These are phyloP conservation scores for Drosophila siamana DNA, from an alignment of 2,888 invertebrate genomes.

Conservation along the genomic window DNA sequence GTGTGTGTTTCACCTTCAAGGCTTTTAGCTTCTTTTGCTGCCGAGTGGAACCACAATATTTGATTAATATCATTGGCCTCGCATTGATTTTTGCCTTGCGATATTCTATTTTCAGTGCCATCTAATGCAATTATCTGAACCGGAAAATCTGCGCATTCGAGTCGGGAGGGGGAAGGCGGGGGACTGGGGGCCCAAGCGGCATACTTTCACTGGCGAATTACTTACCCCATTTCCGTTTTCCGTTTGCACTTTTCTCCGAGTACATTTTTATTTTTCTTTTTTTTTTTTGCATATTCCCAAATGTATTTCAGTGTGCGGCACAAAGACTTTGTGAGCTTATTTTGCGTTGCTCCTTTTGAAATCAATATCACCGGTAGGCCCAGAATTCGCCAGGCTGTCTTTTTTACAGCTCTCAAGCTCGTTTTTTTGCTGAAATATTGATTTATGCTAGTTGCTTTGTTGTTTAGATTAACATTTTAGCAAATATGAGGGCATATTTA, in stretches of 20 bases:
- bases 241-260: constrained; percentile 71
- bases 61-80: constrained; percentile 70
- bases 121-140: constrained; percentile 74
- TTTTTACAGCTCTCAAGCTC: background rate
- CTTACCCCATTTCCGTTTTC: constrained; percentile 51
- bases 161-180: background rate
- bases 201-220: constrained; percentile 64
- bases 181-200: constrained; percentile 3
- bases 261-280: constrained; percentile 13
- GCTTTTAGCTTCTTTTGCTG: constrained; percentile 61
- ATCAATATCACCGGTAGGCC: constrained; percentile 46
- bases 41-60: constrained; percentile 75
- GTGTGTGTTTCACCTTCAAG: constrained; percentile 32
- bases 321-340: constrained; percentile 48
- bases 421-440: constrained; percentile 10
- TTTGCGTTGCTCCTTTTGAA: constrained; percentile 45
- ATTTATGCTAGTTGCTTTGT: constrained; percentile 10
- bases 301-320: constrained; percentile 51
- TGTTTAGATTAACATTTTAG: constrained; percentile 9
- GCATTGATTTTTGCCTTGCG: constrained; percentile 58
- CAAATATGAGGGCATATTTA: background rate
- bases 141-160: constrained; percentile 61
- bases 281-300: constrained; percentile 73
- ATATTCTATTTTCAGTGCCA: constrained; percentile 69
- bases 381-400: constrained; percentile 1